Percentiles rank a stretch among this genome's conserved stretches.
These are phyloP conservation scores for Rhagoletis pomonella DNA, from an alignment of 1,140 invertebrate species.

Conservation along the genomic window DNA sequence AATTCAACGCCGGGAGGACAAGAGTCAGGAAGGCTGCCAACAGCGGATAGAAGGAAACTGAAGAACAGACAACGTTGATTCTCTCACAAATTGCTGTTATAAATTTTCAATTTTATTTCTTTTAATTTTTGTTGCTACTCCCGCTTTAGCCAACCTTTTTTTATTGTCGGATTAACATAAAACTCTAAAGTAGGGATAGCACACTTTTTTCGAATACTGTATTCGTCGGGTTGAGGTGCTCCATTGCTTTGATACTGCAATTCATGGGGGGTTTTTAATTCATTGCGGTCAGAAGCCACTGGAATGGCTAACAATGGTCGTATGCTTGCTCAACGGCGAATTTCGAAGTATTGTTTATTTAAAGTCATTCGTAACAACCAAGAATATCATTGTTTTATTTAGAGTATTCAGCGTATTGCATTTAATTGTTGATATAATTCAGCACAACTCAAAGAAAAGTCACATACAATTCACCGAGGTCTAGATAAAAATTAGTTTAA, in stretches of 20 bases:
- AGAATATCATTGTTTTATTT: no score
- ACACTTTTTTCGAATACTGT: not conserved
- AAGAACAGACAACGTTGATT: not conserved
- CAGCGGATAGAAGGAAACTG: not conserved
- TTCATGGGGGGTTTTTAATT: constrained; percentile 39
- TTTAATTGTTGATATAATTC: no score
- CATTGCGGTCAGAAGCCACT: constrained; percentile 30
- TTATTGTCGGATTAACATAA: constrained; percentile 42
- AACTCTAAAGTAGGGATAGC: not conserved
- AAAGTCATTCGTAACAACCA: no score
- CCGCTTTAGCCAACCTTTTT: constrained; percentile 21
- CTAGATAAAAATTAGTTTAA: no score
- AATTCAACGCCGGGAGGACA: not conserved
- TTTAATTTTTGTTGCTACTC: not conserved
- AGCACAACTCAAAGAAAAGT: no score
- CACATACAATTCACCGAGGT: no score
- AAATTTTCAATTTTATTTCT: constrained; percentile 41
- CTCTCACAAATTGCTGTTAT: constrained; percentile 47
- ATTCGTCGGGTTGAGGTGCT: constrained; percentile 7
- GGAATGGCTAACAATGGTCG: not conserved
- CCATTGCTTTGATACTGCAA: constrained; percentile 25
- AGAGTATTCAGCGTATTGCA: no score
- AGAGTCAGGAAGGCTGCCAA: not conserved
- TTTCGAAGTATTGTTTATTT: not conserved
- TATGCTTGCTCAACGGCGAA: not conserved